phyloP scores from a whole-genome alignment of 2,888 invertebrate species.

The Eupithecia pulchellata region DNA sequence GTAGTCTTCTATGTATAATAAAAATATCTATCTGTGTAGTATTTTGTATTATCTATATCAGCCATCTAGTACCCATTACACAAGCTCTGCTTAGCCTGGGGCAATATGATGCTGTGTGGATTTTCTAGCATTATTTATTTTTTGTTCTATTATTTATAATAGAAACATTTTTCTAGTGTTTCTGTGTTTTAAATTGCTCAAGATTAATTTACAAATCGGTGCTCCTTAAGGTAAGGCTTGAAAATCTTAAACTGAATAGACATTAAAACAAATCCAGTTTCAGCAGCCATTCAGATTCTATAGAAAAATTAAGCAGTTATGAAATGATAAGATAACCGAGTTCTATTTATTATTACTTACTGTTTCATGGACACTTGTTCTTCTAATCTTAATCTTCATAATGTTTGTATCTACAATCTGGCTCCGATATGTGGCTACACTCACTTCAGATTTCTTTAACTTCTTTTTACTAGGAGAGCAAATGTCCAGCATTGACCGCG shows the following conservation, averaged over 20 bases:
- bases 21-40: too few species aligned
- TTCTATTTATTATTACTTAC: constrained; percentile 59
- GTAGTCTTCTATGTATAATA: too few species aligned
- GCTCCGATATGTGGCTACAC: constrained; percentile 82
- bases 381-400: constrained; percentile 89
- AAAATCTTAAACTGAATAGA: not conserved
- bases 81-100: too few species aligned
- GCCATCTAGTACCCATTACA: too few species aligned
- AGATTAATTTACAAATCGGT: not conserved
- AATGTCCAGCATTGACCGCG: constrained; percentile 80
- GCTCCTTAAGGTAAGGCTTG: not conserved
- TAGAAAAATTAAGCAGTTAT: constrained; percentile 12
- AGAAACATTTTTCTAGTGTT: too few species aligned
- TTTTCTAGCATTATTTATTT: too few species aligned
- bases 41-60: too few species aligned
- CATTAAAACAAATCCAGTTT: not conserved
- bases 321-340: constrained; percentile 35
- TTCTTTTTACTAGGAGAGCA: constrained; percentile 82
- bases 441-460: constrained; percentile 71
- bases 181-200: not conserved
- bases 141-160: too few species aligned
- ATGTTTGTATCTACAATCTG: constrained; percentile 88
- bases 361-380: constrained; percentile 80
- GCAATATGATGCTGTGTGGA: too few species aligned
- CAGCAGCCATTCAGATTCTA: not conserved